Conservation (phyloP, 2,888 invertebrate species). For the Melanostoma mellinum region DNA sequence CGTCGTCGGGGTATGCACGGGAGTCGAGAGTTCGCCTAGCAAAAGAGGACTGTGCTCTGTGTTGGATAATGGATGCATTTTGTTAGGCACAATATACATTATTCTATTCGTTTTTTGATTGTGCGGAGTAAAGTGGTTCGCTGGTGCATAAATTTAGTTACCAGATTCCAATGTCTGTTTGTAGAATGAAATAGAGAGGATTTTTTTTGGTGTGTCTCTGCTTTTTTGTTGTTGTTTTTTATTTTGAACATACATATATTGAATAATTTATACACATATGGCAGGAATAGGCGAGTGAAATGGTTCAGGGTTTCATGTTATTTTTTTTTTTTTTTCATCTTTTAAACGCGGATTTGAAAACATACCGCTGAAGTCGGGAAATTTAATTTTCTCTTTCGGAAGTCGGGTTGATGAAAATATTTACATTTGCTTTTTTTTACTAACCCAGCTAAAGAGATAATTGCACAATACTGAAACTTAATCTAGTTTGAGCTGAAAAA, state of each 20-base stretch:
- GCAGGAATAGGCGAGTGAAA: conserved; percentile 12
- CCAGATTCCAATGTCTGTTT: conserved; percentile 58
- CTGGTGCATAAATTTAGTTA: conserved; percentile 67
- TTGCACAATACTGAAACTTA: background rate
- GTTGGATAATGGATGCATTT: conserved; percentile 51
- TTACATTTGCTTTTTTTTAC: conserved; percentile 23
- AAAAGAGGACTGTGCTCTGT: conserved; percentile 19
- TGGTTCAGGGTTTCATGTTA: conserved; percentile 12
- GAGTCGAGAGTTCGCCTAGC: conserved; percentile 28
- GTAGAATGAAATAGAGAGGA: conserved; percentile 52
- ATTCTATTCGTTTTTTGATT: conserved; percentile 62
- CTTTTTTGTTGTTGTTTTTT: background rate
- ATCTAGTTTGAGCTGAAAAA: background rate
- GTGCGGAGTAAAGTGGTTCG: conserved; percentile 59
- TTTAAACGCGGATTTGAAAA: conserved; percentile 36
- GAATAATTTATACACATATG: conserved; percentile 41
- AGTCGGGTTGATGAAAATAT: conserved; percentile 15
- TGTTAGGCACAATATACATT: conserved; percentile 54
- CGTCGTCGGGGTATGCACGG: background rate
- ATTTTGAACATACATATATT: conserved; percentile 4
- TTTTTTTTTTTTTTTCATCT: conserved; percentile 4
- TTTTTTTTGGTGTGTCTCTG: conserved; percentile 4
- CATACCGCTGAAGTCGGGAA: conserved; percentile 31
- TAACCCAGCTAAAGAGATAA: conserved; percentile 18
- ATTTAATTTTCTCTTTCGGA: conserved; percentile 8